Conservation (phyloP, 1,140 invertebrate species). For the honey bee (Apis mellifera) region DNA sequence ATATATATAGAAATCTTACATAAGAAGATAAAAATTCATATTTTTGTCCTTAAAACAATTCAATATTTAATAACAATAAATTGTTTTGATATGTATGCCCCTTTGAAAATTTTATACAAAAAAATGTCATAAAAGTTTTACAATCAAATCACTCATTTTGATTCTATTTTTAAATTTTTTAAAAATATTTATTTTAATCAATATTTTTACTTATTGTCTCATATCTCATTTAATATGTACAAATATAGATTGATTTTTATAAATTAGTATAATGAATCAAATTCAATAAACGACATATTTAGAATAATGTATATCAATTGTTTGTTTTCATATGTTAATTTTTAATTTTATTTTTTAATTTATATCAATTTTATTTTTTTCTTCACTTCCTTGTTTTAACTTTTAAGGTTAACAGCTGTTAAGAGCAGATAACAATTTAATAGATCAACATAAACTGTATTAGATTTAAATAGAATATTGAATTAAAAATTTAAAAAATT, state of each 20-base stretch:
- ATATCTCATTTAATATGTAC: neutral
- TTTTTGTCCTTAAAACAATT: neutral
- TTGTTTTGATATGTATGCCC: neutral
- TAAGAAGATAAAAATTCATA: neutral
- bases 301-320: neutral
- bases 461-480: neutral
- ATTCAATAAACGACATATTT: neutral
- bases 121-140: neutral
- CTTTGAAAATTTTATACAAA: neutral
- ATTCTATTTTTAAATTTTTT: neutral
- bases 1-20: neutral
- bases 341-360: neutral
- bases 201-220: neutral
- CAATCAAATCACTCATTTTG: neutral
- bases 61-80: neutral
- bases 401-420: neutral
- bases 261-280: neutral
- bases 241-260: neutral
- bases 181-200: neutral
- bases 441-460: too few relatives aligned
- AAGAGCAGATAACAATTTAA: neutral
- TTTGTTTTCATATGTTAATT: neutral
- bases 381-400: neutral
- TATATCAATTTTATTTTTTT: neutral
- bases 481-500: neutral